These are phyloP conservation scores for Drosophila fulvimacula DNA, from an alignment of 2,888 invertebrate genomes.

Conservation along the genomic window DNA sequence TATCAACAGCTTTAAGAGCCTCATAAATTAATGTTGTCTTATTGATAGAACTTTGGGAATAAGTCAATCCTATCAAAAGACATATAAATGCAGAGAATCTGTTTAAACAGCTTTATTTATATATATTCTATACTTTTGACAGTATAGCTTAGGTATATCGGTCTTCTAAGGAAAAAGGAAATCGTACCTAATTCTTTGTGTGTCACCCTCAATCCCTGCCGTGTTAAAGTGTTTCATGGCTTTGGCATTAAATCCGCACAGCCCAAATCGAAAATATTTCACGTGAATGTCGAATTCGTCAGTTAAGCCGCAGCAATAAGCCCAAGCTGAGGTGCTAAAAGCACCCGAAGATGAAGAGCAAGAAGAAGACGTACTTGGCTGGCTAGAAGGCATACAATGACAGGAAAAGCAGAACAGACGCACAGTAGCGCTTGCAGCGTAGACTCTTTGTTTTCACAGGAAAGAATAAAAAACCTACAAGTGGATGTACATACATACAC, in stretches of 20 bases:
- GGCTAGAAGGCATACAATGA: slow-evolving; percentile 28
- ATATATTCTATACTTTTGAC: neutral
- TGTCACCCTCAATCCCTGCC: slow-evolving; percentile 8
- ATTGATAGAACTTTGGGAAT: neutral
- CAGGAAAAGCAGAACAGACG: slow-evolving; percentile 57
- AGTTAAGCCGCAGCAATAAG: slow-evolving; percentile 44
- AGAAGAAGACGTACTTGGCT: slow-evolving; percentile 26
- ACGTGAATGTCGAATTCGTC: slow-evolving; percentile 44
- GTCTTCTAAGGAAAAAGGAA: neutral
- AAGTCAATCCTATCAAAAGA: too few relatives aligned
- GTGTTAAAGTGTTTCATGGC: slow-evolving; percentile 26
- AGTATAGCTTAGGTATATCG: neutral
- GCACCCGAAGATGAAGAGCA: slow-evolving; percentile 17
- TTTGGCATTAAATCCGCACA: slow-evolving; percentile 30
- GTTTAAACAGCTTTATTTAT: neutral
- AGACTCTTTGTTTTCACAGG: slow-evolving; percentile 73
- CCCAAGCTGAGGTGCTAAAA: slow-evolving; percentile 39
- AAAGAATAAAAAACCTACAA: slow-evolving; percentile 74
- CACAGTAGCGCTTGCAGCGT: slow-evolving; percentile 60
- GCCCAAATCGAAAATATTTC: slow-evolving; percentile 29
- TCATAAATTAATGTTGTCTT: slow-evolving; percentile 1
- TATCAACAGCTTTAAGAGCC: slow-evolving; percentile 40
- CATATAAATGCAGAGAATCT: neutral
- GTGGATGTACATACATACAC: slow-evolving; percentile 58
- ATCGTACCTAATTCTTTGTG: neutral